A percentile compares a stretch with the other conserved stretches of the same genome.
Evolutionary conservation across 2,888 invertebrate genomes (phyloP).

Genomic region (Amblyjoppa proteus): DNA sequence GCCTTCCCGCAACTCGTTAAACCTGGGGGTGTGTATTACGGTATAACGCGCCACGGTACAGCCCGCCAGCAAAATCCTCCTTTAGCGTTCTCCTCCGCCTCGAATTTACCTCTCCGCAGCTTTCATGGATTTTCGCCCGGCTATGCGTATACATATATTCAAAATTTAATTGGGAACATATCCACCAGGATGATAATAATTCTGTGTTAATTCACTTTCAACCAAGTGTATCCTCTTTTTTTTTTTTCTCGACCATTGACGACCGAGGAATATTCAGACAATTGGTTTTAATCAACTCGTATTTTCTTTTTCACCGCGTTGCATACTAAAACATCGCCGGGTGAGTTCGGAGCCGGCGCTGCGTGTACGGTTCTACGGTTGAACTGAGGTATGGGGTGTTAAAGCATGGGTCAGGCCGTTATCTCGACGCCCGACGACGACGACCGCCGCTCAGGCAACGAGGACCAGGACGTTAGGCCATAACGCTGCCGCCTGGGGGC

Average conservation of each 20-base stretch:
- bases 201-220: slow-evolving; percentile 2
- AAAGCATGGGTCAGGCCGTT: slow-evolving; percentile 65
- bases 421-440: slow-evolving; percentile 61
- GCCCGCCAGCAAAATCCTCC: slow-evolving; percentile 47
- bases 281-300: slow-evolving; percentile 19
- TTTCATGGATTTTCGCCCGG: slow-evolving; percentile 16
- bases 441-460: slow-evolving; percentile 41
- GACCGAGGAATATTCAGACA: slow-evolving; percentile 8
- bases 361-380: slow-evolving; percentile 36
- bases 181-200: slow-evolving; percentile 19
- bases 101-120: neutral
- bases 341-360: slow-evolving; percentile 46
- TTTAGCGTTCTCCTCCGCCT: slow-evolving; percentile 17
- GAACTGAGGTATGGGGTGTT: slow-evolving; percentile 57
- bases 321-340: slow-evolving; percentile 40
- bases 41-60: slow-evolving; percentile 53
- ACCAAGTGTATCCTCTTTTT: neutral
- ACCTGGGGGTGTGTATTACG: slow-evolving; percentile 60
- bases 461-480: slow-evolving; percentile 24
- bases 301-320: neutral
- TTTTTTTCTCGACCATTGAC: neutral
- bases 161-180: slow-evolving; percentile 30
- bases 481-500: slow-evolving; percentile 47
- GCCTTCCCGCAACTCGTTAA: slow-evolving; percentile 62
- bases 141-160: neutral